These are phyloP conservation scores for Copidosoma aretas DNA, from an alignment of 2,888 invertebrate genomes.

Conservation along the genomic window DNA sequence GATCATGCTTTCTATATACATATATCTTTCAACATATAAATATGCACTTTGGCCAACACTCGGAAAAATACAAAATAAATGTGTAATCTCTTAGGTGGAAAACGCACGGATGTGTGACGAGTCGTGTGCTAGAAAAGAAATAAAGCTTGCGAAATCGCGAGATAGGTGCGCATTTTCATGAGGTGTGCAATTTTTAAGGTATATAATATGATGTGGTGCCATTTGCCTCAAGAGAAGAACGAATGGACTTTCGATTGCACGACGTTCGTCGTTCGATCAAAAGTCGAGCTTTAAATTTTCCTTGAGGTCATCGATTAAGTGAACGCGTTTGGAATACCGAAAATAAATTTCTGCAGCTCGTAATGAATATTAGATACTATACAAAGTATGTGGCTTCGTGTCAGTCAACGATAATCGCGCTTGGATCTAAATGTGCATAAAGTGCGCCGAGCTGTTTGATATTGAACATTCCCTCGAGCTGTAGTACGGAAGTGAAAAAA, in stretches of 20 bases:
- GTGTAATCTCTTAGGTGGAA: constrained; percentile 29
- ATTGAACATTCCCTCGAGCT: too few relatives aligned
- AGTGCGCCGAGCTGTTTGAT: constrained; percentile 23
- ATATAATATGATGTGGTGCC: constrained; percentile 31
- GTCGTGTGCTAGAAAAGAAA: constrained; percentile 28
- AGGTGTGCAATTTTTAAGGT: constrained; percentile 17
- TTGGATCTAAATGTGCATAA: constrained; percentile 29
- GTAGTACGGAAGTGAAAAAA: background rate
- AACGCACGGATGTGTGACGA: constrained; percentile 1
- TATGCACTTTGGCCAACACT: constrained; percentile 19
- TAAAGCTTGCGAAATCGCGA: too few relatives aligned
- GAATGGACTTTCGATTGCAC: background rate
- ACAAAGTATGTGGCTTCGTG: constrained; percentile 7
- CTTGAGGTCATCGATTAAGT: constrained; percentile 19
- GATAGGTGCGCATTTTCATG: constrained; percentile 2
- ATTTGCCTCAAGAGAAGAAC: constrained; percentile 29
- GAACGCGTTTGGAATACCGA: constrained; percentile 11
- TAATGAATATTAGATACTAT: constrained; percentile 9
- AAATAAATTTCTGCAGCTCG: constrained; percentile 21
- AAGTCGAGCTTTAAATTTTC: constrained; percentile 5
- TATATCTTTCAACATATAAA: constrained; percentile 28
- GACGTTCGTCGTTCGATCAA: background rate
- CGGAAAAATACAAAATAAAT: constrained; percentile 19
- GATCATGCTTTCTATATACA: constrained; percentile 23
- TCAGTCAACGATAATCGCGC: constrained; percentile 10